Base-by-base conservation (phyloP, 2,888 invertebrate species). In the Synanthedon tipuliformis region DNA sequence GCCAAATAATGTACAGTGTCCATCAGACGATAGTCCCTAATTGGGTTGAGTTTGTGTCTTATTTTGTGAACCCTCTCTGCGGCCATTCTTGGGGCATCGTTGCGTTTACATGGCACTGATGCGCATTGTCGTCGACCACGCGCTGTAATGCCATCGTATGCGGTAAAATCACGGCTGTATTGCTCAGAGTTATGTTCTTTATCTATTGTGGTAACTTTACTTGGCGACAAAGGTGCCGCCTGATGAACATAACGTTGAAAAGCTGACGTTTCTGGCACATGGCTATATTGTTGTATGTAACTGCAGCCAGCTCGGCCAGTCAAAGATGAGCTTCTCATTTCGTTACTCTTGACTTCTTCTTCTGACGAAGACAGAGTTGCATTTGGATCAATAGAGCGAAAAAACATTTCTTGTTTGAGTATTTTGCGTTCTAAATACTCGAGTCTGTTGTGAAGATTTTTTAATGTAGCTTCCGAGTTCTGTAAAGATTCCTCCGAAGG, bases 1-100 rank as follows among this genome's bases (percentile, higher is more conserved):
- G 87, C 87, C 54, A 87, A 71, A 61, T 87, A 87, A 64, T 87
- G 87, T 2, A 87, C 86, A 13, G 86, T 87, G 57, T 87, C 87
- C 86, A 87, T 85, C 16, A 87, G 66, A 18, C 85, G 73, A 59
- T 86, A 87, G 63, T 87, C 87, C 11, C 85, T 74, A 2, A 87
- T 82, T 3, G 87, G 85, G 61, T 84, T 86, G 1, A 85, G 75
- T 61, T 84, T 86, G 54, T 86, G 81, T 27, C 87, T 75, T 56
- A 85, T 83, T 68, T 82, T 86, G 54, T 82, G 79, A 11, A 84
- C 78, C 63, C 85, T 73, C 59, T 86, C 86, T 12, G 85, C 81
- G 5, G 84, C 85, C 58, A 79, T 56, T 68, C 78, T 81, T 7
- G 82, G 79, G 13, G 71, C 64, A 48, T 82, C 80, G 18, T 81